Evolutionary conservation across 2,888 invertebrate species (phyloP).

Genomic region (Sinelater perroti): DNA sequence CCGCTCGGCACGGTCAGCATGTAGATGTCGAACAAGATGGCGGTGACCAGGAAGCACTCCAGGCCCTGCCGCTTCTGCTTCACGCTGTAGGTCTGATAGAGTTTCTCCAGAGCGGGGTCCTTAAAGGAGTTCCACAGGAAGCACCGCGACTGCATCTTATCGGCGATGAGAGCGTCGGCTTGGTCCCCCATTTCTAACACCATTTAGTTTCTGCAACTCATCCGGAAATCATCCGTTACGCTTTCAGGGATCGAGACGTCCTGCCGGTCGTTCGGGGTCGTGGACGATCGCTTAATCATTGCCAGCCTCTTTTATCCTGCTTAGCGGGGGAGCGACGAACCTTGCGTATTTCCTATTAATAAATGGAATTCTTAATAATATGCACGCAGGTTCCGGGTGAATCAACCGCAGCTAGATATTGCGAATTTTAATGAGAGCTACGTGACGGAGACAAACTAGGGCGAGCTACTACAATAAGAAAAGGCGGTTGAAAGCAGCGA

Average conservation of each 20-base stretch:
- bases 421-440: constrained; percentile 10
- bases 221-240: constrained; percentile 1
- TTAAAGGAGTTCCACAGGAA: constrained; percentile 63
- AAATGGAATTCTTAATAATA: constrained; percentile 21
- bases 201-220: constrained; percentile 2
- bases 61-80: constrained; percentile 77
- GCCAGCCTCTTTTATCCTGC: constrained; percentile 13
- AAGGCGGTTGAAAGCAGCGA: neutral
- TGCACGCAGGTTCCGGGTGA: constrained; percentile 12
- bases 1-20: constrained; percentile 66
- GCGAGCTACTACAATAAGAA: constrained; percentile 2
- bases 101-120: constrained; percentile 71
- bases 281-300: constrained; percentile 10
- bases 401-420: constrained; percentile 9
- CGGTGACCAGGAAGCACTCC: constrained; percentile 73
- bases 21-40: constrained; percentile 73
- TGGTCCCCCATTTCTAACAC: constrained; percentile 50
- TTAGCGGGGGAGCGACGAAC: constrained; percentile 11
- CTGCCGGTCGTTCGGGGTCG: constrained; percentile 9
- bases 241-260: constrained; percentile 12
- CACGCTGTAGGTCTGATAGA: constrained; percentile 76
- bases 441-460: constrained; percentile 6
- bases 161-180: constrained; percentile 50
- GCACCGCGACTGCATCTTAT: constrained; percentile 51
- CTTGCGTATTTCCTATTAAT: constrained; percentile 17